Percentiles rank a stretch among this genome's conserved stretches.
phyloP scores from a whole-genome alignment of 2,113 vertebrate species.

The Limanda limanda region DNA sequence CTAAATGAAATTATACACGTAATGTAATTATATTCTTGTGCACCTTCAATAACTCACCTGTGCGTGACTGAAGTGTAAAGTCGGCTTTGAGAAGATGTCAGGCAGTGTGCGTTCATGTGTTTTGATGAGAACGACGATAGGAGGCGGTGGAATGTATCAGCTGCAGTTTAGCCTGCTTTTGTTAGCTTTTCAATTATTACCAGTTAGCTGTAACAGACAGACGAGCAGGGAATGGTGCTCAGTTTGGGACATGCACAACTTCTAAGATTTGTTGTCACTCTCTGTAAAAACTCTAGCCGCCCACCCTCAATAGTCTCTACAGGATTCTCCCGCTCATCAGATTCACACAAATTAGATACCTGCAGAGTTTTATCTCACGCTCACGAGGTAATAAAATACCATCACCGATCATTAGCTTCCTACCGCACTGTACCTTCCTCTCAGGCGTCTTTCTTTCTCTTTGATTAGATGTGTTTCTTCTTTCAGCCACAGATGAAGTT shows the following conservation, averaged over 20 bases:
- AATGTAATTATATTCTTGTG: no score
- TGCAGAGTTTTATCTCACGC: conserved; percentile 48
- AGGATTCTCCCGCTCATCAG: conserved; percentile 37
- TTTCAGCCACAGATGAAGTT: neutral
- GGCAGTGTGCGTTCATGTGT: no score
- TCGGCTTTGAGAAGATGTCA: no score
- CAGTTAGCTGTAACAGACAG: neutral
- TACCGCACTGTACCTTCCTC: neutral
- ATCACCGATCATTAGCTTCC: conserved; percentile 37
- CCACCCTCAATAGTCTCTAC: conserved; percentile 18
- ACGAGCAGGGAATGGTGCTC: neutral
- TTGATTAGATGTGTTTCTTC: conserved; percentile 1
- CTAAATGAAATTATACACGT: no score
- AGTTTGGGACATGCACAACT: neutral
- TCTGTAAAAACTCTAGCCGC: neutral
- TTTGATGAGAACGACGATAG: no score
- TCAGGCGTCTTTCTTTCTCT: neutral
- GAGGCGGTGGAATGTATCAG: no score
- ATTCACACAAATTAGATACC: conserved; percentile 44
- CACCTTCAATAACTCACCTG: no score
- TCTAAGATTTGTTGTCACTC: neutral
- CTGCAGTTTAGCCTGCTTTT: neutral
- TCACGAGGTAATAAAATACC: conserved; percentile 19
- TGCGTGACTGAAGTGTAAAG: no score
- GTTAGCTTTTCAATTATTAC: neutral